Evolutionary conservation across 2,797 vertebrate species (phyloP), one percentile per base, ranked within the genome.

Genomic region (Erethizon dorsatum): DNA sequence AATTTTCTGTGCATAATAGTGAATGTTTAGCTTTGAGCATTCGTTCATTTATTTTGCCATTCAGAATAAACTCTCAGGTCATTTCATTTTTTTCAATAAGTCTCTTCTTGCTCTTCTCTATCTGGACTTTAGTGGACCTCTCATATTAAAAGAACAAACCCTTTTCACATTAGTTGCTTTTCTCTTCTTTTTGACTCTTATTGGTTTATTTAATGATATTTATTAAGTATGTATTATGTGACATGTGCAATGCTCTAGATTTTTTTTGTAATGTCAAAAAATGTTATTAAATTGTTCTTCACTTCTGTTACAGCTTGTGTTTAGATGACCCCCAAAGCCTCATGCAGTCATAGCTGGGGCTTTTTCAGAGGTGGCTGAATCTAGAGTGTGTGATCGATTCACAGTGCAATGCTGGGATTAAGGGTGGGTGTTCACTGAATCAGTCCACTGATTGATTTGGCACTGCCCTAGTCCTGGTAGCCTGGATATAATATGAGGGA

Each of bases 1-100:
- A 82, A 52, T 96, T 94, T 97, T 95, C 52, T 96, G 92, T 93
- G 83, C 18, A 45, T 78, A 54, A 50, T 87, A 88, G 80, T 94
- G 94, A 95, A 45, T 95, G 41, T 84, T 96, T 97, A 67, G 84
- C 33, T 91, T 73, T 84, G 80, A 96, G 28, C 77, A 83, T 83
- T 96, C 22, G 84, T 59, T 96, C n/a, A 52, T 15, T 86, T 18
- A 69, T 83, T 91, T 56, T 83, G 0, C 77, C 45, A 63, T 89
- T 93, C 20, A 82, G 57, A 93, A 83, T 91, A 63, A 90, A 37
- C 45, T 56, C 22, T 56, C n/a, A 75, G 45, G 33, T 91, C 22
- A 37, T 41, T 94, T 85, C 26, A 22, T 6, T 57, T 88, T 96
- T 91, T 97, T 93, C 41, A 86, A 0, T 47, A 80, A 79, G 37